These are phyloP conservation scores for Leptodirus hochenwartii DNA, from an alignment of 2,888 invertebrate species.

Conservation along the genomic window DNA sequence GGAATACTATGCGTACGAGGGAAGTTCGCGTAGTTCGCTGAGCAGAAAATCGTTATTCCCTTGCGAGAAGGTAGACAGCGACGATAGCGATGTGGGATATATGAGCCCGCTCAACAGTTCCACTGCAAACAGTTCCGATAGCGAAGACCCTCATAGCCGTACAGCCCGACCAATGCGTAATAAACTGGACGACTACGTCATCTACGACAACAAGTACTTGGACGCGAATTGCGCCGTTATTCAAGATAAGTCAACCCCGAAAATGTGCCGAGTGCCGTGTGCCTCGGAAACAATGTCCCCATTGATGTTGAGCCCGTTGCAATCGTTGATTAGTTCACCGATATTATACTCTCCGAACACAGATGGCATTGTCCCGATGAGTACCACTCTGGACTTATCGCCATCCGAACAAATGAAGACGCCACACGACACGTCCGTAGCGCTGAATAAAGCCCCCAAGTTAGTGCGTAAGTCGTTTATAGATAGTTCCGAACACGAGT, in stretches of 20 bases:
- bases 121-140: constrained; percentile 11
- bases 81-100: constrained; percentile 36
- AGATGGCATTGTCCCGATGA: not conserved
- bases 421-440: constrained; percentile 22
- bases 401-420: constrained; percentile 22
- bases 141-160: too few species aligned
- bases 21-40: too few species aligned
- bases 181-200: constrained; percentile 15
- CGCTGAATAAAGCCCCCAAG: constrained; percentile 19
- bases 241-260: constrained; percentile 7
- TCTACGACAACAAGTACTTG: constrained; percentile 11
- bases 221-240: constrained; percentile 8
- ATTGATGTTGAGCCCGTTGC: constrained; percentile 13
- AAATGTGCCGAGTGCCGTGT: constrained; percentile 5
- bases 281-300: constrained; percentile 15
- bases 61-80: constrained; percentile 13
- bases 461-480: constrained; percentile 17
- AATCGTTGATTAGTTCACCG: constrained; percentile 7
- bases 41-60: constrained; percentile 37
- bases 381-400: constrained; percentile 13
- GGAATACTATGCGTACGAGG: too few species aligned
- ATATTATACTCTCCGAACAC: constrained; percentile 9
- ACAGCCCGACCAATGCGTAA: too few species aligned
- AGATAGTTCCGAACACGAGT: constrained; percentile 14
- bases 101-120: constrained; percentile 33